Conservation (phyloP, 2,113 vertebrate genomes). For the Muscicapa adusta region DNA sequence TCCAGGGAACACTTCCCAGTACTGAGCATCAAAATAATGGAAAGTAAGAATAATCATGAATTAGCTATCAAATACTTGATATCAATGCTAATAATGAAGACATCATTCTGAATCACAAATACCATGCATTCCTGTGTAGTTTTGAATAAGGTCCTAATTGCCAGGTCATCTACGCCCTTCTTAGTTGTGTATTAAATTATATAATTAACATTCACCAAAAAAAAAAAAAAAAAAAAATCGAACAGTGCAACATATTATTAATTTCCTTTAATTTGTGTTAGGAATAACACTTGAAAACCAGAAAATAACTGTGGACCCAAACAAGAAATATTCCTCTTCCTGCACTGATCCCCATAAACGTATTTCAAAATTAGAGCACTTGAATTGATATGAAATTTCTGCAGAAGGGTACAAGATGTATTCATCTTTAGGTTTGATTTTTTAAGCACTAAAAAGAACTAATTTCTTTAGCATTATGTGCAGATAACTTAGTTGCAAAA, state of each 20-base stretch:
- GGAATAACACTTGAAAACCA: not conserved
- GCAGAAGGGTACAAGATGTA: not conserved
- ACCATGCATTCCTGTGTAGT: not conserved
- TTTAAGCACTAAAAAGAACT: not conserved
- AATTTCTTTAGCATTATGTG: not conserved
- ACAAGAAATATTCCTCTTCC: not conserved
- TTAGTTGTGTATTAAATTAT: not conserved
- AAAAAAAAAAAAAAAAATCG: too few species aligned
- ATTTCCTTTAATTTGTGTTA: not conserved
- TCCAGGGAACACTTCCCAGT: not conserved
- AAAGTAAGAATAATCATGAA: not conserved
- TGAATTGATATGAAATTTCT: not conserved
- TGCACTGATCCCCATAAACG: not conserved
- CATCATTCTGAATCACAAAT: not conserved
- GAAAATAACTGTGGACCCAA: not conserved
- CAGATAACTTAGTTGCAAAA: not conserved
- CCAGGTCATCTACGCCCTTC: not conserved
- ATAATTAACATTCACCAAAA: not conserved
- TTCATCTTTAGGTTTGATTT: not conserved
- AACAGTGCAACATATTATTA: not conserved
- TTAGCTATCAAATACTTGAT: not conserved
- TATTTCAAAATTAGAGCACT: not conserved
- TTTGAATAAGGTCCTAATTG: not conserved
- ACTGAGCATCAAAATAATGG: not conserved
- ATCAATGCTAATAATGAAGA: not conserved